phyloP scores from a whole-genome alignment of 2,113 vertebrate species.

The Indicator indicator region DNA sequence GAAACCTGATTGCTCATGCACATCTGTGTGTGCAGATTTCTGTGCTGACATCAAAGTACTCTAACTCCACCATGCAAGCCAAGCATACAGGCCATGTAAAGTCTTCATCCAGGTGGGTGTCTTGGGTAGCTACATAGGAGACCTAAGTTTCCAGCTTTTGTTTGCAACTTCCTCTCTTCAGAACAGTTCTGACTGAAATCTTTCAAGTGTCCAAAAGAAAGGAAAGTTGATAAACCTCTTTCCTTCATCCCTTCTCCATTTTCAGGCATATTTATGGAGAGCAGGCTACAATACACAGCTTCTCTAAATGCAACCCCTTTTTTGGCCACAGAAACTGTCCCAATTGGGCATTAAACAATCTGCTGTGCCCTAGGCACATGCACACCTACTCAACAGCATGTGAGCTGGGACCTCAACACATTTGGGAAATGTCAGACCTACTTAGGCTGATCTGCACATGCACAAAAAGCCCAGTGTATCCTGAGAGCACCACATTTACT shows the following conservation, averaged over 20 bases:
- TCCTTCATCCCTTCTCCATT: background rate
- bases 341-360: background rate
- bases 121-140: background rate
- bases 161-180: background rate
- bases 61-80: background rate
- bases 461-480: constrained; percentile 11
- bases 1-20: accelerated
- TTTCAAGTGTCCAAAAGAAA: background rate
- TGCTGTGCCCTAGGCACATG: accelerated
- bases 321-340: background rate
- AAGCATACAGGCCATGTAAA: background rate
- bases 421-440: background rate
- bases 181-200: background rate
- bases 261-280: background rate
- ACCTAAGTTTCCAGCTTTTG: background rate
- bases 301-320: background rate
- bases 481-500: background rate
- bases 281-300: background rate
- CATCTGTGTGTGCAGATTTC: background rate
- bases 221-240: background rate
- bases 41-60: background rate
- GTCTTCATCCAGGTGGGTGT: background rate
- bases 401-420: background rate
- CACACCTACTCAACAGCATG: background rate
- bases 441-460: background rate